These are phyloP conservation scores for Trisateles emortualis DNA, from an alignment of 2,888 invertebrate species.

Conservation along the genomic window DNA sequence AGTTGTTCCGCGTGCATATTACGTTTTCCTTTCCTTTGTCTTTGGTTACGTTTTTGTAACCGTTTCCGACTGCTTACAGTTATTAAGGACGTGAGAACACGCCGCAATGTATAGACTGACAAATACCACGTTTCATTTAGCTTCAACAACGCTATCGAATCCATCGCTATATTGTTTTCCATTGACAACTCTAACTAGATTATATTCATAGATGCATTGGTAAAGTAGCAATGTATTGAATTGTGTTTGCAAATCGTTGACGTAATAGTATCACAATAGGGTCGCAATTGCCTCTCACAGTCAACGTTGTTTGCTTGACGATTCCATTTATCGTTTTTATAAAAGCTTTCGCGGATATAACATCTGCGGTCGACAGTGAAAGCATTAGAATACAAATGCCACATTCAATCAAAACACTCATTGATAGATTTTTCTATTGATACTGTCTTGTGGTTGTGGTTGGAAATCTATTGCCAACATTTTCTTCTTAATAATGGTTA, in stretches of 20 bases:
- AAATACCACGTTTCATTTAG: slow-evolving; percentile 68
- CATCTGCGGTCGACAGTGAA: slow-evolving; percentile 62
- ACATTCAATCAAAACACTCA: slow-evolving; percentile 48
- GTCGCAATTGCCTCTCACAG: slow-evolving; percentile 39
- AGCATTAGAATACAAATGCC: slow-evolving; percentile 47
- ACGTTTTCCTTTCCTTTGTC: slow-evolving; percentile 81
- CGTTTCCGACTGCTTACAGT: slow-evolving; percentile 77
- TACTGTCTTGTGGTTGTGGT: slow-evolving; percentile 40
- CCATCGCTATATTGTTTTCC: slow-evolving; percentile 59
- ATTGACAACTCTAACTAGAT: slow-evolving; percentile 51
- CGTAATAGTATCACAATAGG: slow-evolving; percentile 41
- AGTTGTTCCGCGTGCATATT: slow-evolving; percentile 69
- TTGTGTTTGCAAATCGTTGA: slow-evolving; percentile 28
- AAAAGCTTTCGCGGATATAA: slow-evolving; percentile 55
- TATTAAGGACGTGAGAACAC: slow-evolving; percentile 84
- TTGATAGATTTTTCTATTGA: slow-evolving; percentile 38
- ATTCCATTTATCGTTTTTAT: slow-evolving; percentile 54
- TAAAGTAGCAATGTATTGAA: slow-evolving; percentile 41
- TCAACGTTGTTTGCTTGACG: slow-evolving; percentile 34
- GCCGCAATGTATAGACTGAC: slow-evolving; percentile 57
- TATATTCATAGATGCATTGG: slow-evolving; percentile 29
- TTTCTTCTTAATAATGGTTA: slow-evolving; percentile 10
- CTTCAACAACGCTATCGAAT: slow-evolving; percentile 57
- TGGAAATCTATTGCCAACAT: slow-evolving; percentile 20
- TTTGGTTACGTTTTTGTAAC: slow-evolving; percentile 80